A percentile compares a stretch with the other conserved stretches of the same genome.
Evolutionary conservation across 2,797 vertebrate genomes (phyloP).

Genomic region (Pogoniulus pusillus): DNA sequence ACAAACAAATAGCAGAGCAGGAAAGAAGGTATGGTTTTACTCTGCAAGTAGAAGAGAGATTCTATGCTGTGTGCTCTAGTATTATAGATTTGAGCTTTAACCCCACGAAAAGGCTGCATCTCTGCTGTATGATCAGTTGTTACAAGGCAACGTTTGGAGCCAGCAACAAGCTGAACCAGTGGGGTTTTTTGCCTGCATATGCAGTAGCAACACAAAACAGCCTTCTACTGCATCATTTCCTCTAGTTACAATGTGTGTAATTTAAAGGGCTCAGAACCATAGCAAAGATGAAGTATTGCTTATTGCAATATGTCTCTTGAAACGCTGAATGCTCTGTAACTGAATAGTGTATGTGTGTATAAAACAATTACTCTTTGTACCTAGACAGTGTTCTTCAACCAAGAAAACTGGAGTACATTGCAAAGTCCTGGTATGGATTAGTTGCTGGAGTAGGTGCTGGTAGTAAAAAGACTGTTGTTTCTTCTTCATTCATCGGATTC

Average conservation of each 20-base stretch:
- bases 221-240: neutral
- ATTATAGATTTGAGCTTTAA: neutral
- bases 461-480: neutral
- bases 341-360: neutral
- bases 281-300: neutral
- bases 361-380: neutral
- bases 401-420: neutral
- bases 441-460: neutral
- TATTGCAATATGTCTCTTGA: neutral
- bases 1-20: neutral
- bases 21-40: neutral
- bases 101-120: neutral
- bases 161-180: neutral
- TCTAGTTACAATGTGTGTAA: neutral
- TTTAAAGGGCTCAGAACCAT: neutral
- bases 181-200: neutral
- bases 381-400: neutral
- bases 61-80: neutral
- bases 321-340: neutral
- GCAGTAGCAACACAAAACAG: neutral
- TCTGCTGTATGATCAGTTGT: neutral
- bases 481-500: neutral
- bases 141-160: neutral
- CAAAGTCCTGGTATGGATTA: neutral
- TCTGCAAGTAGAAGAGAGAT: neutral